Conservation (phyloP, 1,140 invertebrate species). For the Charaxes varanes region DNA sequence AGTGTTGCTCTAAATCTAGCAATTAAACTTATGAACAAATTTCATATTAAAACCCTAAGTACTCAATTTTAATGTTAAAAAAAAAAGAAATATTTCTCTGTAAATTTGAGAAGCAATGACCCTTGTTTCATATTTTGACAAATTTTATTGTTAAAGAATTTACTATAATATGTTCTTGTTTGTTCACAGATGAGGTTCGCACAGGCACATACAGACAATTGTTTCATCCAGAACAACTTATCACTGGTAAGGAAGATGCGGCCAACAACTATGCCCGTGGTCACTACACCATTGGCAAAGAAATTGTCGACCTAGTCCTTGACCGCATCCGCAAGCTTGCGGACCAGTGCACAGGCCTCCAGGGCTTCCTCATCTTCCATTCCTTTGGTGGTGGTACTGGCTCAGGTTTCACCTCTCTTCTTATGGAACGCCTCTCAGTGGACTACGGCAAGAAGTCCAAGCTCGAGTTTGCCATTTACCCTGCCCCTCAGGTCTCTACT, state of each 20-base stretch:
- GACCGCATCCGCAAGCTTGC: conserved; percentile 88
- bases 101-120: too few species aligned
- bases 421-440: conserved; percentile 91
- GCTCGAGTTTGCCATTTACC: conserved; percentile 93
- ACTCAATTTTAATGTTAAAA: too few species aligned
- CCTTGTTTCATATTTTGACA: neutral
- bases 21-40: too few species aligned
- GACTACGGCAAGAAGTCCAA: conserved; percentile 95
- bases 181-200: conserved; percentile 80
- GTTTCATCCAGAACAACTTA: conserved; percentile 90
- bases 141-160: neutral
- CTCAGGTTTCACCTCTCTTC: conserved; percentile 90
- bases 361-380: conserved; percentile 94
- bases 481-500: conserved; percentile 90
- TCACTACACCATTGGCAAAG: conserved; percentile 94
- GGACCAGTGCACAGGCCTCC: conserved; percentile 91
- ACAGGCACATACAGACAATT: conserved; percentile 89
- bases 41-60: too few species aligned
- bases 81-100: too few species aligned
- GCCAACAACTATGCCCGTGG: conserved; percentile 93
- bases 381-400: conserved; percentile 93
- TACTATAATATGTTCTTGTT: conserved; percentile 13
- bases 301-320: conserved; percentile 87
- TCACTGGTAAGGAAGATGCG: conserved; percentile 91
- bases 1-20: too few species aligned